phyloP scores from a whole-genome alignment of 2,797 vertebrate species.

The Gallirallus australis region DNA sequence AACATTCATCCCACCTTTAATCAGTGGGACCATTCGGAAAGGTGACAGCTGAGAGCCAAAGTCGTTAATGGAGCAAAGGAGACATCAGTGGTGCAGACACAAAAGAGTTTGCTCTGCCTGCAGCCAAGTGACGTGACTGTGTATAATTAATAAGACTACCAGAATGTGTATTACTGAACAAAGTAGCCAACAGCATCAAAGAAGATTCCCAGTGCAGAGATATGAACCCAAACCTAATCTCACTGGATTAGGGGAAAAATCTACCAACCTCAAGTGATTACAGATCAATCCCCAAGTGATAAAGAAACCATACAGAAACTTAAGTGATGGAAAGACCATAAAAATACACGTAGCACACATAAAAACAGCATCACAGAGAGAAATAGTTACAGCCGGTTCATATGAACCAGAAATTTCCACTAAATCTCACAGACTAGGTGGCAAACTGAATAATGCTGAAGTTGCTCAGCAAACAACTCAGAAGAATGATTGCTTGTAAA shows the following conservation, averaged over 20 bases:
- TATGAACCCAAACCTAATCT: not conserved
- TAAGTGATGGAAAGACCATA: not conserved
- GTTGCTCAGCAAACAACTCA: not conserved
- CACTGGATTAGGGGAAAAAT: not conserved
- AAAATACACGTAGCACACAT: not conserved
- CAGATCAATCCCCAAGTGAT: not conserved
- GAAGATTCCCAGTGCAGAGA: not conserved
- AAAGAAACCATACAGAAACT: not conserved
- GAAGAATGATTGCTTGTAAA: constrained; percentile 8
- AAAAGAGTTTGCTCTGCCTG: not conserved
- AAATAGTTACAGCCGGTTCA: not conserved
- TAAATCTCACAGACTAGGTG: not conserved
- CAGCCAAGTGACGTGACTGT: not conserved
- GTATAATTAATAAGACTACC: not conserved
- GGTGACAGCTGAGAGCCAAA: not conserved
- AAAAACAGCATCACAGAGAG: not conserved
- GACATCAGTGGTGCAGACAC: not conserved
- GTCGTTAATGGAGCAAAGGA: not conserved
- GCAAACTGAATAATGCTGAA: not conserved
- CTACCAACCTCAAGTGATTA: not conserved
- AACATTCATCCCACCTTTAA: not conserved
- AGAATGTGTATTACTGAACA: not conserved
- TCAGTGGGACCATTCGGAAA: not conserved
- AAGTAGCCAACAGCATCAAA: not conserved
- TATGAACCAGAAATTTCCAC: constrained; percentile 4